Evolutionary conservation across 2,797 vertebrate species (phyloP).

Genomic region (Urosaurus nigricauda): DNA sequence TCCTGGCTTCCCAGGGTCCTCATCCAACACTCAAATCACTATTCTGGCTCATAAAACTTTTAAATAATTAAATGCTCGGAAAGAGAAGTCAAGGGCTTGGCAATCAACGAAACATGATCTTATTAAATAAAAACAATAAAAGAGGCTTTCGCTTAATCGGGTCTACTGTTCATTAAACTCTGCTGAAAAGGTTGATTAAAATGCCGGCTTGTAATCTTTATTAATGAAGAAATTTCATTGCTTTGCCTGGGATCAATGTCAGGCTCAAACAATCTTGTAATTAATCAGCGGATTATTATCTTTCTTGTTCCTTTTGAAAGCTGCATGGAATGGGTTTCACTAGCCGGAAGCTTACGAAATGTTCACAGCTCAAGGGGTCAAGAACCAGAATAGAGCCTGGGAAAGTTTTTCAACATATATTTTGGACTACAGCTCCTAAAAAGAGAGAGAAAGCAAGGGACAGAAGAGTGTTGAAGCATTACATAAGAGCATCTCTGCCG

Average conservation of each 20-base stretch:
- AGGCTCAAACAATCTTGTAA: neutral
- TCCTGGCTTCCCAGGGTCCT: too few relatives aligned
- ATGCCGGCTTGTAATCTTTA: neutral
- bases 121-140: neutral
- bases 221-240: neutral
- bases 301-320: neutral
- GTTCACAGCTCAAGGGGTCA: neutral
- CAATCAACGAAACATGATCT: neutral
- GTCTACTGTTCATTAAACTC: neutral
- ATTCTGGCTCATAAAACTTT: too few relatives aligned
- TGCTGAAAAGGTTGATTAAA: neutral
- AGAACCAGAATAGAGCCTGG: neutral
- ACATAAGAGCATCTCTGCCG: too few relatives aligned
- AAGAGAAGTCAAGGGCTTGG: neutral
- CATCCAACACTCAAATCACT: too few relatives aligned
- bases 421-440: neutral
- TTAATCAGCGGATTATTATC: conserved; percentile 13
- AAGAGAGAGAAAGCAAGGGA: neutral
- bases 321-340: neutral
- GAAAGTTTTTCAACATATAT: too few relatives aligned
- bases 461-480: too few relatives aligned
- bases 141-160: neutral
- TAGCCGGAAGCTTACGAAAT: neutral
- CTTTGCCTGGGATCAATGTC: neutral
- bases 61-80: neutral